phyloP scores from a whole-genome alignment of 1,140 invertebrate species.

The Saccostrea glomerata region DNA sequence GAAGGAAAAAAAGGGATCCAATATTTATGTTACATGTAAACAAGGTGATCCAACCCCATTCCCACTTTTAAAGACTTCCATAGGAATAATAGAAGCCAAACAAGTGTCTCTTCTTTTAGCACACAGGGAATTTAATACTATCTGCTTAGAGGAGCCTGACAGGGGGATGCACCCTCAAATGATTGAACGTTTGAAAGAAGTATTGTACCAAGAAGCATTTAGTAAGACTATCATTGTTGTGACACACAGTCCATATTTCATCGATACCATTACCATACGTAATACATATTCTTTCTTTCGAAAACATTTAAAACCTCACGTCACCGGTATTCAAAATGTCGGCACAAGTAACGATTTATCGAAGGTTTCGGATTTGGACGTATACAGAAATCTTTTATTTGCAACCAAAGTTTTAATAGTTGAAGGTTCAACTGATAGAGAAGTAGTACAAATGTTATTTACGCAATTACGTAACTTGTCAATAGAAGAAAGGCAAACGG shows the following conservation, averaged over 20 bases:
- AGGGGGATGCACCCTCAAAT: constrained; percentile 51
- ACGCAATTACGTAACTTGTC: background rate
- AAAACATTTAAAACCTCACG: background rate
- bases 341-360: too few relatives aligned
- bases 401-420: background rate
- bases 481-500: background rate
- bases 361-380: background rate
- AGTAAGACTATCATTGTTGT: constrained; percentile 18
- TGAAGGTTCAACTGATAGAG: background rate
- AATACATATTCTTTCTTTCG: background rate
- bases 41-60: background rate
- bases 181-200: constrained; percentile 38
- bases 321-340: background rate
- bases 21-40: too few relatives aligned
- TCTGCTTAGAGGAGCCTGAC: constrained; percentile 47
- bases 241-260: constrained; percentile 6
- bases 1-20: background rate
- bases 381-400: background rate
- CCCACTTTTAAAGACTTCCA: constrained; percentile 30
- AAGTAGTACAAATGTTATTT: background rate
- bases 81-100: constrained; percentile 43
- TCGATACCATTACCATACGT: constrained; percentile 8
- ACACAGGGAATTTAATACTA: constrained; percentile 5
- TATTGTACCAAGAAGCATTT: background rate
- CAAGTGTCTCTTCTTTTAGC: constrained; percentile 22